These are phyloP conservation scores for Odontomachus brunneus DNA, from an alignment of 1,140 invertebrate genomes.

Conservation along the genomic window DNA sequence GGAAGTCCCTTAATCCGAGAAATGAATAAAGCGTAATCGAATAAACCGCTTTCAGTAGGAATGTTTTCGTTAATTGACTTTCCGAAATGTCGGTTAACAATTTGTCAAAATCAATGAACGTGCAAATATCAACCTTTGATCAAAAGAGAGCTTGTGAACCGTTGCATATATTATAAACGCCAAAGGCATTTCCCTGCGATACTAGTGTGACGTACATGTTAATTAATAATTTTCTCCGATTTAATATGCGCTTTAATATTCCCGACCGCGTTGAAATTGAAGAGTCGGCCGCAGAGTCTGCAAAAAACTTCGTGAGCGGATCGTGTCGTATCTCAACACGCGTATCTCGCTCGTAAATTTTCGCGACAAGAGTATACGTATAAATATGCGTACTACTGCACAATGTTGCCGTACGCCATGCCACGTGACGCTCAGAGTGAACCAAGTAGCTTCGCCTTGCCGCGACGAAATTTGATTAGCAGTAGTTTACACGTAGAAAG, in stretches of 20 bases:
- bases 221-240: too few relatives aligned
- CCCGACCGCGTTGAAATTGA: not conserved
- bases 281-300: not conserved
- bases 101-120: not conserved
- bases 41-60: not conserved
- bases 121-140: not conserved
- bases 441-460: too few relatives aligned
- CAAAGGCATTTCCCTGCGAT: too few relatives aligned
- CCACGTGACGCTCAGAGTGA: not conserved
- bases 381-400: conserved; percentile 14
- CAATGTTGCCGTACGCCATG: not conserved
- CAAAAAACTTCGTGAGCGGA: not conserved
- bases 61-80: not conserved
- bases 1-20: not conserved
- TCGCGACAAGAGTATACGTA: conserved; percentile 17
- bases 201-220: too few relatives aligned
- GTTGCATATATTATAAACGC: not conserved
- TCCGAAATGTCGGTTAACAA: not conserved
- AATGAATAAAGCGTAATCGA: not conserved
- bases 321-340: not conserved
- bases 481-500: conserved; percentile 39
- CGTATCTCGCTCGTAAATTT: conserved; percentile 36
- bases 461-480: conserved; percentile 43
- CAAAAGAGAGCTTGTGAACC: not conserved
- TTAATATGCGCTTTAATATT: too few relatives aligned